These are phyloP conservation scores for Linnaemya tessellans DNA, from an alignment of 2,888 invertebrate species.

Conservation along the genomic window DNA sequence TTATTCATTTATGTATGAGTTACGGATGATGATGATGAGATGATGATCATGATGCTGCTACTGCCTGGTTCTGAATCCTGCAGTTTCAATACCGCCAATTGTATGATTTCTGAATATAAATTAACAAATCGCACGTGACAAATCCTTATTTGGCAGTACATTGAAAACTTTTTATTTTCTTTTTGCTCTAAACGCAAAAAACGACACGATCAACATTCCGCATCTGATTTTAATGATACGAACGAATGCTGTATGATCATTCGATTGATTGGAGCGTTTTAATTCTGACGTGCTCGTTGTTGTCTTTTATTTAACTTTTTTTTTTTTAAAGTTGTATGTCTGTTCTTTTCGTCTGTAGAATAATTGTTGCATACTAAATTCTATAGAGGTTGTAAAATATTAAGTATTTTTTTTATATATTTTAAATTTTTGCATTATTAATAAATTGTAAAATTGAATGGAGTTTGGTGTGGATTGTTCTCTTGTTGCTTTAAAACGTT, in stretches of 20 bases:
- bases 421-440: background rate
- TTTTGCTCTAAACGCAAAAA: slow-evolving; percentile 39
- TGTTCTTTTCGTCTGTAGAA: slow-evolving; percentile 1
- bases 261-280: slow-evolving; percentile 64
- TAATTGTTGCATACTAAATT: slow-evolving; percentile 26
- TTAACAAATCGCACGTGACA: slow-evolving; percentile 83
- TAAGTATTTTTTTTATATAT: background rate
- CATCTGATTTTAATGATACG: slow-evolving; percentile 68
- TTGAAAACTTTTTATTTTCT: slow-evolving; percentile 49
- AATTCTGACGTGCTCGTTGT: slow-evolving; percentile 59
- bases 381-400: slow-evolving; percentile 25
- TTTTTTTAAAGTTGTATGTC: background rate
- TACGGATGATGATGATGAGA: slow-evolving; percentile 22
- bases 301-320: slow-evolving; percentile 20
- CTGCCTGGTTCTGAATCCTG: slow-evolving; percentile 70
- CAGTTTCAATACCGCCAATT: slow-evolving; percentile 76
- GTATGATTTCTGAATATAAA: slow-evolving; percentile 83
- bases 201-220: slow-evolving; percentile 60
- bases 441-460: background rate
- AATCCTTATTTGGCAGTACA: slow-evolving; percentile 81
- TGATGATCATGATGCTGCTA: slow-evolving; percentile 57
- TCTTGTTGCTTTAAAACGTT: background rate
- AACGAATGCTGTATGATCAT: slow-evolving; percentile 51
- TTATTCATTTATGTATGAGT: slow-evolving; percentile 50
- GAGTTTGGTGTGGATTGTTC: background rate